These are phyloP conservation scores for Bombus superbus DNA, from an alignment of 1,140 invertebrate genomes.

Conservation along the genomic window DNA sequence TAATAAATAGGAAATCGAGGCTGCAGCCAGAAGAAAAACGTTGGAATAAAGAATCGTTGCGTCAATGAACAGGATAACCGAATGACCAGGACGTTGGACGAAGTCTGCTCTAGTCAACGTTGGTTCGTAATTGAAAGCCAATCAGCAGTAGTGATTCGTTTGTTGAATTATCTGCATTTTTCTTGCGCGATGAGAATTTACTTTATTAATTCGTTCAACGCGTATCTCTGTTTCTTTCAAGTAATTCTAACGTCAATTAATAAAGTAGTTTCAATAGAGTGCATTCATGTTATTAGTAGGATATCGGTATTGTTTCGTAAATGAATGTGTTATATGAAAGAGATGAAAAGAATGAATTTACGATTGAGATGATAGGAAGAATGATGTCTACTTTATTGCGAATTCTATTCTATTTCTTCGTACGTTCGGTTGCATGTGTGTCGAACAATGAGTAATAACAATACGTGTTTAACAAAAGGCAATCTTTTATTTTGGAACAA, in stretches of 20 bases:
- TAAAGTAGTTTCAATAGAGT: not conserved
- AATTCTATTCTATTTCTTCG: not conserved
- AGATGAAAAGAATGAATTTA: not conserved
- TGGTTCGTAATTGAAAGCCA: conserved; percentile 32
- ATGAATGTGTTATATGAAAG: not conserved
- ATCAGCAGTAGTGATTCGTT: not conserved
- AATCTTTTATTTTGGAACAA: not conserved
- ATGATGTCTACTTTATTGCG: not conserved
- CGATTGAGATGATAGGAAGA: not conserved
- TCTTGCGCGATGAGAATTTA: too few species aligned
- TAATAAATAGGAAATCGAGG: conserved; percentile 16
- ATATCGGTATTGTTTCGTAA: not conserved
- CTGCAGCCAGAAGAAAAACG: not conserved
- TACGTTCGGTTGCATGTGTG: not conserved
- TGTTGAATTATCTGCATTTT: conserved; percentile 11
- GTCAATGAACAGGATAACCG: conserved; percentile 32
- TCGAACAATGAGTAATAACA: not conserved
- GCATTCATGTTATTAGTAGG: not conserved
- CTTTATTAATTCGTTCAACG: not conserved
- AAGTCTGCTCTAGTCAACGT: conserved; percentile 13
- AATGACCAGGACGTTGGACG: conserved; percentile 21
- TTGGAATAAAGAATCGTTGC: conserved; percentile 40
- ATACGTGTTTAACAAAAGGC: not conserved
- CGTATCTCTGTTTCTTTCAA: not conserved
- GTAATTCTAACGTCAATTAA: not conserved